Conservation (phyloP, 2,888 invertebrate genomes). For the Neocrepidodera transversa region DNA sequence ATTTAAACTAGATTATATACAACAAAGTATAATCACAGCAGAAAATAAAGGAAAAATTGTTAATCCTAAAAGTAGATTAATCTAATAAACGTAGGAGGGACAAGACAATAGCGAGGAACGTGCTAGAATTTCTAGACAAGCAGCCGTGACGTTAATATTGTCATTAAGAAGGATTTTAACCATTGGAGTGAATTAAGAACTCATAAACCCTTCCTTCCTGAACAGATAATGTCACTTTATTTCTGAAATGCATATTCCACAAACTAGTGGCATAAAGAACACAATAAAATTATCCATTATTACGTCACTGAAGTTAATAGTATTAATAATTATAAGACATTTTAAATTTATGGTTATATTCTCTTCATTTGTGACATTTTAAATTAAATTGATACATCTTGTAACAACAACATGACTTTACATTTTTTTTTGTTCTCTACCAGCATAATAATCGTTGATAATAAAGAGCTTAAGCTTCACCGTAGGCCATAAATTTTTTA, state of each 20-base stretch:
- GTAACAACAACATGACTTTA: no score
- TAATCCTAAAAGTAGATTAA: not conserved
- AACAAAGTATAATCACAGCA: no score
- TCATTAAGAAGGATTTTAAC: constrained; percentile 8
- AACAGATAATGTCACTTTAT: constrained; percentile 11
- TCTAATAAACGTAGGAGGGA: not conserved
- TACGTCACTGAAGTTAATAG: constrained; percentile 10
- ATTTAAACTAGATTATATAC: no score
- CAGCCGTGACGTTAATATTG: not conserved
- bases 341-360: no score
- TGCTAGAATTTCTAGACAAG: not conserved
- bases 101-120: not conserved
- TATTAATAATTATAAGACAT: no score
- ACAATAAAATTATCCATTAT: not conserved
- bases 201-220: constrained; percentile 5
- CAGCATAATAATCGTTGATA: constrained; percentile 7
- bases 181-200: constrained; percentile 11
- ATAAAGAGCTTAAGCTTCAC: constrained; percentile 10
- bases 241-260: constrained; percentile 6
- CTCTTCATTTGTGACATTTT: no score
- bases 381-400: no score
- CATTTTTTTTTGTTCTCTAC: not conserved
- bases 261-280: not conserved
- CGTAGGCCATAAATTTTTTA: constrained; percentile 12
- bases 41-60: no score